Evolutionary conservation across 2,113 vertebrate genomes (phyloP).

Genomic region (Odocoileus hemionus): DNA sequence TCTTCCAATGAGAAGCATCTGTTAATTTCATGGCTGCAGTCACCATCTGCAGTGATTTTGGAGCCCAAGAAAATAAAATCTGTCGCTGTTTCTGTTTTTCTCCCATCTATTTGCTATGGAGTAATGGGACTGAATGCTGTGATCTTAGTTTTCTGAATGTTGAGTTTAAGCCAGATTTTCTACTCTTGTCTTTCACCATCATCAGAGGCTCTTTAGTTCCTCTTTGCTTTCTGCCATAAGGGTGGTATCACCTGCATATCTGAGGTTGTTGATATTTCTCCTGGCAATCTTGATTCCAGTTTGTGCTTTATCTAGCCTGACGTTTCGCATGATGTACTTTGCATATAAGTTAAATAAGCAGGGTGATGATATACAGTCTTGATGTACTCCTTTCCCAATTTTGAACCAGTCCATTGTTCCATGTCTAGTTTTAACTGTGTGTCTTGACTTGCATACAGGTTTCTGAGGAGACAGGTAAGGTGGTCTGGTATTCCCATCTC

Average conservation of each 20-base stretch:
- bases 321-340: not conserved
- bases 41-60: not conserved
- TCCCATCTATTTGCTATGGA: not conserved
- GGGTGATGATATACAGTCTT: not conserved
- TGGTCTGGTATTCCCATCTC: not conserved
- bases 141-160: not conserved
- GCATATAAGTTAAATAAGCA: not conserved
- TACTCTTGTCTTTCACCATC: not conserved
- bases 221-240: not conserved
- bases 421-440: not conserved
- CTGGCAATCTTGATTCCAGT: not conserved
- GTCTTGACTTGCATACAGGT: not conserved
- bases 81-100: rapidly evolving
- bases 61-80: not conserved
- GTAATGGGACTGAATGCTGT: not conserved
- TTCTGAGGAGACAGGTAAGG: not conserved
- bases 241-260: not conserved
- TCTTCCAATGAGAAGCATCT: not conserved
- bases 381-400: not conserved
- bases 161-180: not conserved
- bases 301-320: not conserved
- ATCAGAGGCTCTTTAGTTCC: not conserved
- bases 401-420: not conserved
- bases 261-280: not conserved
- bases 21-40: not conserved